These are phyloP conservation scores for Galeopterus variegatus DNA, from an alignment of 2,113 vertebrate genomes.

Conservation along the genomic window DNA sequence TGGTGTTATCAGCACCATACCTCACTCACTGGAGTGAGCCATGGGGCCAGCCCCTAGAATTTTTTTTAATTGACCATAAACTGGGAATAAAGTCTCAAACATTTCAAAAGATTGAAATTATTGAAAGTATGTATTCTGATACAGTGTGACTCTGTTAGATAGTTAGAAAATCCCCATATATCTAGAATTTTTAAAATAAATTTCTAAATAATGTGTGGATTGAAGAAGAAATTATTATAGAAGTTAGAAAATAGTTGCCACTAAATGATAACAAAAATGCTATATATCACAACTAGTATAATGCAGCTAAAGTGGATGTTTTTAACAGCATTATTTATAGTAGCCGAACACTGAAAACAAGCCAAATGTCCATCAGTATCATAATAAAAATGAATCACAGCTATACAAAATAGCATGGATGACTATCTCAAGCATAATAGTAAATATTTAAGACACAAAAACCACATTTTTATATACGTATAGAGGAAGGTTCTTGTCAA, in stretches of 20 bases:
- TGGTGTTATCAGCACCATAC: no score
- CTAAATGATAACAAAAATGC: background rate
- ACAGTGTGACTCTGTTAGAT: background rate
- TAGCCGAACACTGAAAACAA: background rate
- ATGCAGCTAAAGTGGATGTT: slow-evolving; percentile 3
- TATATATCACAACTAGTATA: background rate
- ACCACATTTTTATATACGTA: background rate
- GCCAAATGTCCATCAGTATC: background rate
- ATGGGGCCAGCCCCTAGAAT: no score
- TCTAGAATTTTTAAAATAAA: background rate
- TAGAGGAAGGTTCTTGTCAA: background rate
- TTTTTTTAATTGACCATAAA: slow-evolving; percentile 4
- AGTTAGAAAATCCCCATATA: background rate
- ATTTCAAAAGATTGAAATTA: slow-evolving; percentile 11
- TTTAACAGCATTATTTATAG: slow-evolving; percentile 25
- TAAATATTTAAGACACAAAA: slow-evolving; percentile 8
- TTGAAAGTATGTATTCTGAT: background rate
- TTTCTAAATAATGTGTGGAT: background rate
- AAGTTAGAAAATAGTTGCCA: slow-evolving; percentile 20
- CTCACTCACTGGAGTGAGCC: no score
- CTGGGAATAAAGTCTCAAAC: slow-evolving; percentile 2
- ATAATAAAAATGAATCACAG: background rate
- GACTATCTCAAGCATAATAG: background rate
- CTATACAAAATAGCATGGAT: background rate
- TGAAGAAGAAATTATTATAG: background rate